phyloP scores from a whole-genome alignment of 2,888 invertebrate genomes.

The Noctua fimbriata region DNA sequence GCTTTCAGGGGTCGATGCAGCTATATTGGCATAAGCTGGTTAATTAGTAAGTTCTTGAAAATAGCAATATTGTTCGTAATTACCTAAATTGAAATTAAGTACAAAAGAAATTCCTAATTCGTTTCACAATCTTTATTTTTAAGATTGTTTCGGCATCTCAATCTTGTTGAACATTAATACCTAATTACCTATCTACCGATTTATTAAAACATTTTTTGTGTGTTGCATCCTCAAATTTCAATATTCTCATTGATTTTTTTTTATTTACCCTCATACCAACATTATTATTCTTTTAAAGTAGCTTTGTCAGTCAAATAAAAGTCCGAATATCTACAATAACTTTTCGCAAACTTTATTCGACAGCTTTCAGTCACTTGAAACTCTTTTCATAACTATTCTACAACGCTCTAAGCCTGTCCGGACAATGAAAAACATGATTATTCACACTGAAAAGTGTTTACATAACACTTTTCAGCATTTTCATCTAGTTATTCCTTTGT shows the following conservation, averaged over 20 bases:
- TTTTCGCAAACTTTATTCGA: constrained; percentile 45
- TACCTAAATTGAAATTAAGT: neutral
- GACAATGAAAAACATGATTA: constrained; percentile 10
- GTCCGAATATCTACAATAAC: constrained; percentile 3
- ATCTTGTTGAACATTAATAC: neutral
- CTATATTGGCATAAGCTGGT: neutral
- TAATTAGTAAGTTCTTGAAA: neutral
- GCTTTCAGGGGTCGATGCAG: neutral
- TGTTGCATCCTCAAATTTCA: neutral
- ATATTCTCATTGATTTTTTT: neutral
- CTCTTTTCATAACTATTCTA: constrained; percentile 27
- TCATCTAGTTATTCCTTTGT: constrained; percentile 48
- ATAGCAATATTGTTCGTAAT: neutral
- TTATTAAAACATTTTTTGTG: neutral
- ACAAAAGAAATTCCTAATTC: too few relatives aligned
- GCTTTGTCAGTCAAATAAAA: neutral
- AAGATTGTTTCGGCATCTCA: too few relatives aligned
- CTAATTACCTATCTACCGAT: neutral
- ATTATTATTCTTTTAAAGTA: neutral
- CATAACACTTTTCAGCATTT: constrained; percentile 28
- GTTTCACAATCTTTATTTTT: neutral
- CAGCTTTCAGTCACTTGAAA: constrained; percentile 13
- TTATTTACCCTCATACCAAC: neutral
- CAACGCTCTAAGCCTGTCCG: neutral
- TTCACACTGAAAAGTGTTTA: constrained; percentile 32